phyloP scores from a whole-genome alignment of 2,888 invertebrate genomes.

The Luffia ferchaultella region DNA sequence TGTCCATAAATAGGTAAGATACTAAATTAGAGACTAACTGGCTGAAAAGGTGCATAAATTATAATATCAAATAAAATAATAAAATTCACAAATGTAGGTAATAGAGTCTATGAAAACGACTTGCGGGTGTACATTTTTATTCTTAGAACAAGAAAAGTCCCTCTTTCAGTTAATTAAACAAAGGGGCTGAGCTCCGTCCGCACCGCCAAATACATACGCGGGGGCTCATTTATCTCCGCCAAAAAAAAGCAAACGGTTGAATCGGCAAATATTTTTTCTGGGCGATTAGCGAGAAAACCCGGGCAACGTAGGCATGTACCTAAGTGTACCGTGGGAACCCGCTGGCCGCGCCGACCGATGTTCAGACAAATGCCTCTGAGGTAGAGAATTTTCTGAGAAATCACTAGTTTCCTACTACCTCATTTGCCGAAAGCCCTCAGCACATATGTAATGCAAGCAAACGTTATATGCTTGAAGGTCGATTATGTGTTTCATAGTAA shows the following conservation, averaged over 20 bases:
- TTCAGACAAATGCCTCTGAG: conserved; percentile 56
- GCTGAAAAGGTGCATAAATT: too few relatives aligned
- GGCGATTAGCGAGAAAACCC: conserved; percentile 47
- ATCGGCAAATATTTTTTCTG: conserved; percentile 61
- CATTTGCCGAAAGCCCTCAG: not conserved
- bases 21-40: too few relatives aligned
- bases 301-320: not conserved
- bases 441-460: not conserved
- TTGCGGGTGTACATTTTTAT: too few relatives aligned
- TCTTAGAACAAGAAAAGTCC: too few relatives aligned
- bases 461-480: not conserved
- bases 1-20: too few relatives aligned
- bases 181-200: conserved; percentile 36
- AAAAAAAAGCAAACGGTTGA: conserved; percentile 43
- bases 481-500: too few relatives aligned
- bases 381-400: conserved; percentile 44
- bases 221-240: conserved; percentile 49
- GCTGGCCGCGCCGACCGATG: conserved; percentile 27
- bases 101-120: too few relatives aligned
- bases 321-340: too few relatives aligned
- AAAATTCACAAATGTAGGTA: too few relatives aligned
- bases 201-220: conserved; percentile 50
- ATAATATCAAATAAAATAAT: too few relatives aligned
- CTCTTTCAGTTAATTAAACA: conserved; percentile 40
- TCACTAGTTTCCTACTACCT: conserved; percentile 2